Evolutionary conservation across 2,797 vertebrate genomes (phyloP), one percentile per base, ranked within the genome.

Genomic region (Danio aesculapii): DNA sequence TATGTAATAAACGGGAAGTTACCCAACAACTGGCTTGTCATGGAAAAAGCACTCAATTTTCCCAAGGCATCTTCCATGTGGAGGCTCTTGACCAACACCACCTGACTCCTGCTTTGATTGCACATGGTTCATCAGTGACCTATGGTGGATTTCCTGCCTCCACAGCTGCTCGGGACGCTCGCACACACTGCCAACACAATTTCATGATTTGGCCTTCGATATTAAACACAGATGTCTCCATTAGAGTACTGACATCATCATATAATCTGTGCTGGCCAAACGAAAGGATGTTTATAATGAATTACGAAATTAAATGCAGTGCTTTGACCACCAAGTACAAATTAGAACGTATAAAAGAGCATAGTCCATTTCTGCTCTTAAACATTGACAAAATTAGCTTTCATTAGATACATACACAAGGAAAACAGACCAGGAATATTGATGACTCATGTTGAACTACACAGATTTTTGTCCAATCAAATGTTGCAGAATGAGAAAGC

Each of bases 221-320:
- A 64, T 61, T 75, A 69, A 71, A 79, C 67, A 62, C 81, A 85
- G 84, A 81, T 84, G 80, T 64, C 67, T 43, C 49, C 19, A 75
- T 75, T 64, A 82, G 64, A 66, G 64, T 30, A 52, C 64, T 84
- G 84, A 72, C 76, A 69, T 82, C 84, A 82, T 12, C 0, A 64
- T 3, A 57, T 2, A 50, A 70, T 53, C 58, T 8, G 11, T 58
- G n/a, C 9, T 71, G 55, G 59, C 46, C 41, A 16, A 46, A 58
- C 7, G 11, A 61, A 17, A 66, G 55, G 73, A 68, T 62, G 72
- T 77, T 76, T 85, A 63, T 57, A 55, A 72, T 72, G 55, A 82
- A 76, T 46, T 73, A 69, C 68, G 46, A 44, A 14, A 70, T 47
- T 69, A 73, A 77, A 64, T 41, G 44, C 52, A 11, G 47, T 55